Base-by-base conservation (phyloP, 2,113 vertebrate genomes). In the Burhinus oedicnemus region DNA sequence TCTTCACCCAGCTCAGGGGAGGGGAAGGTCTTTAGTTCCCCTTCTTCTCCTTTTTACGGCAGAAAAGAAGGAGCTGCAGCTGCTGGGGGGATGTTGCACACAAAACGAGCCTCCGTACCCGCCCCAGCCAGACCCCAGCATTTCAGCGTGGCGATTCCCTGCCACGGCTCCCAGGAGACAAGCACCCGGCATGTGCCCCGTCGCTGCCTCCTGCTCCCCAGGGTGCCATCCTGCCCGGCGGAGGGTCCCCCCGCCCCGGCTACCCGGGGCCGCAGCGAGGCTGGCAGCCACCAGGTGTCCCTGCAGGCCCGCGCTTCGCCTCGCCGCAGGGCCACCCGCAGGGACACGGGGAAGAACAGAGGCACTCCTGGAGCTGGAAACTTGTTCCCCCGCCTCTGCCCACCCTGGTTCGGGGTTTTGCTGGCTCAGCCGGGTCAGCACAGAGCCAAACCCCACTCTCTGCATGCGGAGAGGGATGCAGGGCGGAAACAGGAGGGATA, bases 211-310 rank as follows among this genome's bases (percentile, higher is more conserved):
- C 68, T 2, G 52, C 61, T 27, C 32, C 36, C 36, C 57, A 1
- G 72, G 57, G 40, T 12, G 36, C 68, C 1, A 3, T 3, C 23
- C 27, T 23, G 47, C 30, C 60, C 60, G 8, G 15, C 51, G 3
- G n/a, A 7, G 23, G 58, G 27, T 49, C 36, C 83, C 83, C 19
- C 36, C 10, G 49, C 2, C 69, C 27, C 42, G 55, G 70, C 65
- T 25, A 38, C 14, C 54, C 44, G 68, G 32, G 54, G 27, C 57
- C 64, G 93, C 85, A 87, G 83, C 74, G 58, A 27, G 49, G 32
- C 77, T 14, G 51, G 69, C 60, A 26, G 89, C 96, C 97, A 70
- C 93, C 94, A 97, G 97, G 71, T 91, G 97, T 65, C 94, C 96
- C 94, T 76, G 78, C 92, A 97, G 92, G 77, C 79, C 80, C 64